These are phyloP conservation scores for Tetragnatha montana DNA, from an alignment of 2,888 invertebrate genomes.

Conservation along the genomic window DNA sequence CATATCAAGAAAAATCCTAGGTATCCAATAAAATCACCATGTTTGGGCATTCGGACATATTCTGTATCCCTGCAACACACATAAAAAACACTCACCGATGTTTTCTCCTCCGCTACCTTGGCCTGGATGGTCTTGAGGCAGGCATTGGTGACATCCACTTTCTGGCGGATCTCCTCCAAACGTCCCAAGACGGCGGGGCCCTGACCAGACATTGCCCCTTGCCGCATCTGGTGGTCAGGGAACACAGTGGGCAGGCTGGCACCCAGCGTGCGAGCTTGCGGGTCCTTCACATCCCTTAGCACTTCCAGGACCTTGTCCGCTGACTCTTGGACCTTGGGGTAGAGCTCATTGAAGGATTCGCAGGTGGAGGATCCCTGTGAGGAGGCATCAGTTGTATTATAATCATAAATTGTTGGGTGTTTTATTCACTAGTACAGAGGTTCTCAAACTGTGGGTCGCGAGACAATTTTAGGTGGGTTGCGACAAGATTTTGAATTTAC, in stretches of 20 bases:
- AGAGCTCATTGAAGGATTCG: conserved; percentile 24
- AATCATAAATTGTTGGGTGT: not conserved
- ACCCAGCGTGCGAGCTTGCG: not conserved
- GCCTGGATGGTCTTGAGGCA: conserved; percentile 8
- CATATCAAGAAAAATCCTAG: no score
- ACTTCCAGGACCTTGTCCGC: not conserved
- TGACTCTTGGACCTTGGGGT: not conserved
- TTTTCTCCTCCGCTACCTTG: not conserved
- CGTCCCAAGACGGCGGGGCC: not conserved
- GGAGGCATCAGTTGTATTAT: not conserved
- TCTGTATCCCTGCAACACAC: no score
- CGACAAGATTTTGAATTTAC: not conserved
- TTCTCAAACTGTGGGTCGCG: not conserved
- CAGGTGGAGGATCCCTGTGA: conserved; percentile 12
- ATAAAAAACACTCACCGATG: no score
- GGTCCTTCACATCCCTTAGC: not conserved
- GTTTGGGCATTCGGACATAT: no score
- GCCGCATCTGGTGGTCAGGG: conserved; percentile 20
- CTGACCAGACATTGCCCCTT: not conserved
- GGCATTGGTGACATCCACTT: conserved; percentile 1
- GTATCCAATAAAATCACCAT: no score
- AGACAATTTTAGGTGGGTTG: not conserved
- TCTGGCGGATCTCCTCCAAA: conserved; percentile 8
- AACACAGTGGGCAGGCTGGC: not conserved
- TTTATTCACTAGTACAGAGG: not conserved